A percentile compares a stretch with the other conserved stretches of the same genome.
Evolutionary conservation across 2,888 invertebrate genomes (phyloP).

Genomic region (Piscicola geometra): DNA sequence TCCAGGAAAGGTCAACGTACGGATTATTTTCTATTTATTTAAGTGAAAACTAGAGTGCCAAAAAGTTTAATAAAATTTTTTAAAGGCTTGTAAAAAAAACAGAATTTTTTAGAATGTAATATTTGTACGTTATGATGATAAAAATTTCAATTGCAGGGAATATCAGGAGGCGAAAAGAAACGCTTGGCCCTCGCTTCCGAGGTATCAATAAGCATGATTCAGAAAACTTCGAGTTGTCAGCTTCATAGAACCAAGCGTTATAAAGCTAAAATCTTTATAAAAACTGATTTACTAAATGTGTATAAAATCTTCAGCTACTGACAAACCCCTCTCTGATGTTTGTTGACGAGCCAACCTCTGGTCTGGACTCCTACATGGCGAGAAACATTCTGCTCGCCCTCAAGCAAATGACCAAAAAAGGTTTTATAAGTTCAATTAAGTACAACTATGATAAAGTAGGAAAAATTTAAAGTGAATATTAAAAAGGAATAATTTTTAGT

Average conservation of each 20-base stretch:
- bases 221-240: not conserved
- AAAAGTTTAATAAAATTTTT: not conserved
- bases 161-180: conserved; percentile 94
- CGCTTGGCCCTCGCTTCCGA: conserved; percentile 91
- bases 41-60: not conserved
- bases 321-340: conserved; percentile 91
- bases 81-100: not conserved
- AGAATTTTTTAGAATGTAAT: too few relatives aligned
- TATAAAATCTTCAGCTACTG: conserved; percentile 62
- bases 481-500: too few relatives aligned
- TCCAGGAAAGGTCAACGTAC: conserved; percentile 71
- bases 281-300: not conserved
- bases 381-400: conserved; percentile 78
- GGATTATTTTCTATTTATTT: not conserved
- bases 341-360: conserved; percentile 95
- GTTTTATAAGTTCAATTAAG: too few relatives aligned
- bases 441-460: too few relatives aligned
- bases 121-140: too few relatives aligned
- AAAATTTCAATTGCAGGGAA: conserved; percentile 66
- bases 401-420: conserved; percentile 61
- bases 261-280: not conserved
- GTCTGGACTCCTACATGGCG: conserved; percentile 94
- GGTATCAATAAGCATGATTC: conserved; percentile 56
- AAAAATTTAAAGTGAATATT: too few relatives aligned
- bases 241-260: not conserved